Percentiles rank a stretch among this genome's conserved stretches.
Evolutionary conservation across 1,140 invertebrate species (phyloP).

Genomic region (Lamellibrachia luymesi): DNA sequence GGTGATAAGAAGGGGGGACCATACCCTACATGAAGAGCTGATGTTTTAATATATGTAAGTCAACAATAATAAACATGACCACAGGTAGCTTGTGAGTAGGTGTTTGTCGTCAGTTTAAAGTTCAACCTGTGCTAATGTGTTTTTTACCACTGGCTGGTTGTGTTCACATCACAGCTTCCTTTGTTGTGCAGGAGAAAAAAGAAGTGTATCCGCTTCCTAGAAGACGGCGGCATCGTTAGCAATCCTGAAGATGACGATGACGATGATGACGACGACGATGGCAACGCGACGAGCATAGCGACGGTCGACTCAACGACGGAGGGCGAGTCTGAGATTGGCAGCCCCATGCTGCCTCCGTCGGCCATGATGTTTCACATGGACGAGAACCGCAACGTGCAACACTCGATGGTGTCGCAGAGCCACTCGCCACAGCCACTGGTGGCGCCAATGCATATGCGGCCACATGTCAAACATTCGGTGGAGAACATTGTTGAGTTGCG

Average conservation of each 20-base stretch:
- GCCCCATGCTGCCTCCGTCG: conserved; percentile 4
- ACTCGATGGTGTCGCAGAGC: not conserved
- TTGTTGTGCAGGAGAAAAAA: conserved; percentile 89
- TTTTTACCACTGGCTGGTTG: not conserved
- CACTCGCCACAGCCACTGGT: not conserved
- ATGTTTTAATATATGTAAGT: not conserved
- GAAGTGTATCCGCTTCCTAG: conserved; percentile 94
- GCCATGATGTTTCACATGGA: conserved; percentile 9
- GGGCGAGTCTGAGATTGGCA: not conserved
- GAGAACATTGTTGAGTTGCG: not conserved
- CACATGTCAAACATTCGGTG: not conserved
- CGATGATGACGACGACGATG: conserved; percentile 23
- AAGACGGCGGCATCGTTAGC: conserved; percentile 73
- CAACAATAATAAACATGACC: no score
- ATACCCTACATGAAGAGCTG: not conserved
- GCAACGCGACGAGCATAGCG: not conserved
- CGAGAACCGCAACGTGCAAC: conserved; percentile 9
- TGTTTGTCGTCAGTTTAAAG: not conserved
- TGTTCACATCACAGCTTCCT: not conserved
- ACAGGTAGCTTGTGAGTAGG: not conserved
- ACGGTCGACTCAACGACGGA: conserved; percentile 15
- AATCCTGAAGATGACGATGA: conserved; percentile 67
- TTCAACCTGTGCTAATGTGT: not conserved
- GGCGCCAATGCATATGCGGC: not conserved
- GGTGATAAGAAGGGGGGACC: not conserved